Percentiles rank a stretch among this genome's conserved stretches.
phyloP scores from a whole-genome alignment of 2,888 invertebrate species.

The Leptinotarsa haldemani region DNA sequence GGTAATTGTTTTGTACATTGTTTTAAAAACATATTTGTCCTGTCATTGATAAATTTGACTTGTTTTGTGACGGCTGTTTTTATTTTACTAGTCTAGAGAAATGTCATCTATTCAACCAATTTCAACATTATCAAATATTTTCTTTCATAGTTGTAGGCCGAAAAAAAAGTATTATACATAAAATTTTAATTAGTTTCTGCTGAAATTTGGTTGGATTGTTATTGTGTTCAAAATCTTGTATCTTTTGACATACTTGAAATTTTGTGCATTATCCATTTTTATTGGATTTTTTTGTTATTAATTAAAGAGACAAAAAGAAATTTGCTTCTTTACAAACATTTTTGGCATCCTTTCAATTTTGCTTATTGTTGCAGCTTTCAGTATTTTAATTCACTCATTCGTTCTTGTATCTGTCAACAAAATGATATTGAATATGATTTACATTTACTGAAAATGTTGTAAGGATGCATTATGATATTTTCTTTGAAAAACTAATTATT shows the following conservation, averaged over 20 bases:
- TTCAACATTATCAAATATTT: constrained; percentile 5
- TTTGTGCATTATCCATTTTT: neutral
- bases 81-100: constrained; percentile 17
- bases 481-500: neutral
- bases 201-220: constrained; percentile 12
- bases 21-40: constrained; percentile 4
- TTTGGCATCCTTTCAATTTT: constrained; percentile 3
- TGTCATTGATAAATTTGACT: constrained; percentile 7
- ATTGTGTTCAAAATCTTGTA: constrained; percentile 4
- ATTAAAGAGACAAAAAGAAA: neutral
- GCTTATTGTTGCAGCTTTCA: constrained; percentile 24
- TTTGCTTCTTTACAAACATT: constrained; percentile 26
- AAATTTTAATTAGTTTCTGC: neutral
- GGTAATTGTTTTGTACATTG: constrained; percentile 18
- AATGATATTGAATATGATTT: neutral
- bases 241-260: neutral
- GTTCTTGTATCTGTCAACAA: constrained; percentile 3
- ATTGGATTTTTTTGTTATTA: neutral
- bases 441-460: constrained; percentile 12
- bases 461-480: constrained; percentile 11
- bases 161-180: neutral
- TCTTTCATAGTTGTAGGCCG: neutral
- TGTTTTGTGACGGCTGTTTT: constrained; percentile 7
- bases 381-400: constrained; percentile 6
- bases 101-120: constrained; percentile 15